Evolutionary conservation across 2,113 vertebrate genomes (phyloP).

Genomic region (Nestor notabilis): DNA sequence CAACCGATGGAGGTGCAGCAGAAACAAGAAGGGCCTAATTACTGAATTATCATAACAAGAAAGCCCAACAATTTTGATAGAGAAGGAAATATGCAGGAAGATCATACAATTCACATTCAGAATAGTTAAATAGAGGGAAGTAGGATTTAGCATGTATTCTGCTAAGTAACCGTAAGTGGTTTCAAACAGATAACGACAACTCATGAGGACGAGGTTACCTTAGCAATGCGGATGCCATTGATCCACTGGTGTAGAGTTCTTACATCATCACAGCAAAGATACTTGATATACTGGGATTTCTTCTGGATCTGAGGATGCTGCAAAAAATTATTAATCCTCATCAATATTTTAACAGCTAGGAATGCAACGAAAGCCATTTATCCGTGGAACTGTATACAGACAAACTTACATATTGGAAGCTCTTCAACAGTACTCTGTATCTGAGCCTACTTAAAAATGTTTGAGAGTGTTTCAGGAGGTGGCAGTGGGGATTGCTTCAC

Average conservation of each 20-base stretch:
- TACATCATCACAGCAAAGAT: constrained; percentile 95
- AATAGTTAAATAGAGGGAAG: not conserved
- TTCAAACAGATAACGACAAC: not conserved
- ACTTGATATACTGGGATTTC: constrained; percentile 98
- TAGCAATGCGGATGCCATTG: constrained; percentile 95
- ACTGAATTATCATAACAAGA: not conserved
- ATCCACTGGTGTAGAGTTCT: constrained; percentile 98
- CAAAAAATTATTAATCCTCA: not conserved
- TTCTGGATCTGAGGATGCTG: constrained; percentile 99
- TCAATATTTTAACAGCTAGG: not conserved
- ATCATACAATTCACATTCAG: not conserved
- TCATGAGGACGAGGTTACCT: constrained; percentile 73
- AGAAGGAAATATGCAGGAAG: not conserved
- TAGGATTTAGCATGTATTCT: not conserved
- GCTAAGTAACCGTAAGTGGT: not conserved
- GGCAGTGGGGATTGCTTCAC: not conserved
- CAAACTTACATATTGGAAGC: not conserved
- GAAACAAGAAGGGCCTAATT: not conserved
- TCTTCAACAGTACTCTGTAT: not conserved
- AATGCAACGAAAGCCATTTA: not conserved
- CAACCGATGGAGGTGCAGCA: not conserved
- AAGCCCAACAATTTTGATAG: not conserved
- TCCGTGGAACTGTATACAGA: not conserved
- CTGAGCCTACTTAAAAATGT: not conserved
- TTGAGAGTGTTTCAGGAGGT: not conserved